These are phyloP conservation scores for Cherax destructor DNA, from an alignment of 1,140 invertebrate genomes.

Conservation along the genomic window DNA sequence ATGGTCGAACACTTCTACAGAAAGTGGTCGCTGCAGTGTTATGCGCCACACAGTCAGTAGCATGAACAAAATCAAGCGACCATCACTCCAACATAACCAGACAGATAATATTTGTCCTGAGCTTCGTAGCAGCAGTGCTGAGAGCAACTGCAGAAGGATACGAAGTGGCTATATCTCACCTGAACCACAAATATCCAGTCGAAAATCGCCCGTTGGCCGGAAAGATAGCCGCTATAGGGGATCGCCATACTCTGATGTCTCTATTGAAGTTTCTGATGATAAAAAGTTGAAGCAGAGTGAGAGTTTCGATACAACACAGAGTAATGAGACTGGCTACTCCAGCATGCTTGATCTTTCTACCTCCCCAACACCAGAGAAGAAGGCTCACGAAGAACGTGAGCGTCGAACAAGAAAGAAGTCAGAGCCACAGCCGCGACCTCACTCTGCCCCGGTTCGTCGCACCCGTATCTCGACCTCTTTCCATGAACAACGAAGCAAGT, in stretches of 20 bases:
- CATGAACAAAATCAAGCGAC: constrained; percentile 68
- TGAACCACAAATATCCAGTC: constrained; percentile 41
- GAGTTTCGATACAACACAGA: constrained; percentile 72
- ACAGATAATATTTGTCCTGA: background rate
- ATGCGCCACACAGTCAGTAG: constrained; percentile 71
- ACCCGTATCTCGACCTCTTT: constrained; percentile 58
- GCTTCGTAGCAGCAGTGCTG: constrained; percentile 64
- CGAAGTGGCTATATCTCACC: constrained; percentile 61
- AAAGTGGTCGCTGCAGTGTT: constrained; percentile 42
- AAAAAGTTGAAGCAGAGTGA: constrained; percentile 70
- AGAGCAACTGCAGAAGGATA: constrained; percentile 42
- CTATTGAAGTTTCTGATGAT: constrained; percentile 45
- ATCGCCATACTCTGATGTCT: constrained; percentile 58
- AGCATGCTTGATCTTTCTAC: constrained; percentile 71
- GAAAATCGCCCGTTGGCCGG: constrained; percentile 48
- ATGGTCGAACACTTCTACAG: constrained; percentile 56
- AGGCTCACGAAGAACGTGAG: constrained; percentile 37
- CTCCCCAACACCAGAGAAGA: constrained; percentile 64
- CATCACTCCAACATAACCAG: constrained; percentile 46
- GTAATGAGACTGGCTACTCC: constrained; percentile 71
- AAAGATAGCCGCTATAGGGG: constrained; percentile 61
- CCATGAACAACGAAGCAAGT: constrained; percentile 66
- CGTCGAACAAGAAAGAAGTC: constrained; percentile 34
- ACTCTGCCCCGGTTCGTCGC: constrained; percentile 54
- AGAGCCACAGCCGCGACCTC: constrained; percentile 37